These are phyloP conservation scores for Tyto alba DNA, from an alignment of 2,113 vertebrate genomes.

Conservation along the genomic window DNA sequence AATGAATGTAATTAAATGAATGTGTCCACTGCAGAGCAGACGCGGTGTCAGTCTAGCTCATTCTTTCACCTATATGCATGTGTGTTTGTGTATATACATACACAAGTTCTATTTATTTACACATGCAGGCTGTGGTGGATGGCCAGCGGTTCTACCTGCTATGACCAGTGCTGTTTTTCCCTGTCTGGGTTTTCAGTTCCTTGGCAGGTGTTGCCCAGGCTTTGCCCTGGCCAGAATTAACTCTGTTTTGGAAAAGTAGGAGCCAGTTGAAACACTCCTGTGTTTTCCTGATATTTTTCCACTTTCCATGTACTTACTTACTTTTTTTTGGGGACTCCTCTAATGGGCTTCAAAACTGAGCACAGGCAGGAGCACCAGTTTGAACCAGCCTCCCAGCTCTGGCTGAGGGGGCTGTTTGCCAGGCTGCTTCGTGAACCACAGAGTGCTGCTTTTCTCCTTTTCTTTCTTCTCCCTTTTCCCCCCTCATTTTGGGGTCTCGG, in stretches of 20 bases:
- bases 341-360: background rate
- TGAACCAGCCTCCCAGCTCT: background rate
- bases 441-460: too few species aligned
- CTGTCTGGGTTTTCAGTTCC: background rate
- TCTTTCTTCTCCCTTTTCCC: background rate
- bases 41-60: background rate
- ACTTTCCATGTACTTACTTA: background rate
- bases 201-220: background rate
- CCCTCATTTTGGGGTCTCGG: background rate
- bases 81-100: background rate
- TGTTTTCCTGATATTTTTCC: background rate
- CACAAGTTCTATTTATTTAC: background rate
- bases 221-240: background rate
- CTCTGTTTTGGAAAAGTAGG: background rate
- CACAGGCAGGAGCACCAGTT: background rate
- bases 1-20: background rate
- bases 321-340: background rate
- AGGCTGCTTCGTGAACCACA: too few species aligned
- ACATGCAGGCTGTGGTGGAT: background rate
- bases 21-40: background rate
- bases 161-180: background rate
- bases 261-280: background rate
- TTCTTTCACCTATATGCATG: background rate
- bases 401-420: fast-evolving
- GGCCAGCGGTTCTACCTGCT: background rate